Evolutionary conservation across 1,140 invertebrate species (phyloP).

Genomic region (Temnothorax longispinosus): DNA sequence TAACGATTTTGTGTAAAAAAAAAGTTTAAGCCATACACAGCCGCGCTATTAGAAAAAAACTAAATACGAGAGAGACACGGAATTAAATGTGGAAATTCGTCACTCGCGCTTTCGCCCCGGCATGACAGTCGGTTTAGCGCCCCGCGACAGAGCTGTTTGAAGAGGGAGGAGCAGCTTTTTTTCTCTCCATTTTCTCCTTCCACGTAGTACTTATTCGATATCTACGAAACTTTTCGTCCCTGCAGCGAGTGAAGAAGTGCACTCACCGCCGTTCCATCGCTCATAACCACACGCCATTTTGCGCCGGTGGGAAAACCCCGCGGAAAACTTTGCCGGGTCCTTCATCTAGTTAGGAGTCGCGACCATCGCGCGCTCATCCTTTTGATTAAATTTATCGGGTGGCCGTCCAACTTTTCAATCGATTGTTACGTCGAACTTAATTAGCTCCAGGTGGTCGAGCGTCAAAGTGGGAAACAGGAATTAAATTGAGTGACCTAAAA

Average conservation of each 20-base stretch:
- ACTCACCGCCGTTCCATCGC: conserved; percentile 40
- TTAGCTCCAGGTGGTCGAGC: conserved; percentile 33
- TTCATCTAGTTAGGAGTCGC: conserved; percentile 57
- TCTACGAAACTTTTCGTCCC: conserved; percentile 42
- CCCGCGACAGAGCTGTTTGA: background rate
- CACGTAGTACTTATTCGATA: conserved; percentile 40
- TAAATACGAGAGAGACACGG: background rate
- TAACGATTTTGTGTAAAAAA: conserved; percentile 44
- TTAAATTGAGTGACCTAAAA: conserved; percentile 39
- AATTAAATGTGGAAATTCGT: conserved; percentile 50
- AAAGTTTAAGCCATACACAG: conserved; percentile 37
- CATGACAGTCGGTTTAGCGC: background rate
- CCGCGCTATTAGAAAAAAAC: background rate
- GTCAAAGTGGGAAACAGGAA: conserved; percentile 48
- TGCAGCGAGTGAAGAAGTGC: conserved; percentile 40
- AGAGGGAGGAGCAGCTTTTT: background rate
- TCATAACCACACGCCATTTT: conserved; percentile 60
- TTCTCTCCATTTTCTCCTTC: conserved; percentile 13
- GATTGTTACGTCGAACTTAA: conserved; percentile 67
- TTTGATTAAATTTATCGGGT: conserved; percentile 76
- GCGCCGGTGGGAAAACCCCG: conserved; percentile 26
- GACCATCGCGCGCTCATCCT: conserved; percentile 42
- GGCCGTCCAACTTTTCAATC: conserved; percentile 75
- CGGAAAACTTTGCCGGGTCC: conserved; percentile 54
- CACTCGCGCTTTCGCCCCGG: background rate